phyloP scores from a whole-genome alignment of 2,888 invertebrate genomes.

The Patella pellucida region DNA sequence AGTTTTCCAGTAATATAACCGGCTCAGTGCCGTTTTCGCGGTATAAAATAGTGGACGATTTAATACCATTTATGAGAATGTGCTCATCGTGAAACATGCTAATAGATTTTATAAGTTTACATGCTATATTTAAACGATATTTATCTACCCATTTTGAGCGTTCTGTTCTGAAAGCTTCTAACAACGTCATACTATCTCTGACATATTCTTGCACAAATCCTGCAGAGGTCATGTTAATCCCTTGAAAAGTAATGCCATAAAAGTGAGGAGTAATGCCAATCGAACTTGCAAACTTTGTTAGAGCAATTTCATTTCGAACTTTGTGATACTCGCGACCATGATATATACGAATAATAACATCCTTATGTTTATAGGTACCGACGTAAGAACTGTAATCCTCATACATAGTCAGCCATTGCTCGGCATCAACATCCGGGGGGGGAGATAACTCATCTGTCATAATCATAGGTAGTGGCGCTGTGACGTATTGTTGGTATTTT shows the following conservation, averaged over 20 bases:
- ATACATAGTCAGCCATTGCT: background rate
- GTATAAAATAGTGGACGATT: slow-evolving; percentile 15
- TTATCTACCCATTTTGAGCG: background rate
- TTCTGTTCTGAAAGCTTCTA: background rate
- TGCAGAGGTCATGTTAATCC: background rate
- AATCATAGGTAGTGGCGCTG: background rate
- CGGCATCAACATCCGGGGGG: background rate
- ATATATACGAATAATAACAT: background rate
- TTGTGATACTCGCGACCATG: background rate
- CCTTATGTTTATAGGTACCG: background rate
- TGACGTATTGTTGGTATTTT: background rate
- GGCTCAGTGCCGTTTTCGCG: background rate
- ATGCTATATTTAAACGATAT: background rate
- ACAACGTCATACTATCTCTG: slow-evolving; percentile 10
- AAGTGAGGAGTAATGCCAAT: slow-evolving; percentile 17
- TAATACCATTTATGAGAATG: slow-evolving; percentile 19
- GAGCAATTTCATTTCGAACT: slow-evolving; percentile 17
- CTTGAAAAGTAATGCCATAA: slow-evolving; percentile 16
- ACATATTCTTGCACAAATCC: slow-evolving; percentile 22
- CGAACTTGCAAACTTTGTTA: slow-evolving; percentile 4
- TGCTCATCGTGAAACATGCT: slow-evolving; percentile 16
- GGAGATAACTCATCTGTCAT: background rate
- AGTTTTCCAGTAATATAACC: background rate
- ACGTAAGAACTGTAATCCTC: background rate
- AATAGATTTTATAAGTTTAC: background rate